Evolutionary conservation across 35 echinoderm and acorn worm genomes (phyloP).

Genomic region (Lytechinus variegatus): DNA sequence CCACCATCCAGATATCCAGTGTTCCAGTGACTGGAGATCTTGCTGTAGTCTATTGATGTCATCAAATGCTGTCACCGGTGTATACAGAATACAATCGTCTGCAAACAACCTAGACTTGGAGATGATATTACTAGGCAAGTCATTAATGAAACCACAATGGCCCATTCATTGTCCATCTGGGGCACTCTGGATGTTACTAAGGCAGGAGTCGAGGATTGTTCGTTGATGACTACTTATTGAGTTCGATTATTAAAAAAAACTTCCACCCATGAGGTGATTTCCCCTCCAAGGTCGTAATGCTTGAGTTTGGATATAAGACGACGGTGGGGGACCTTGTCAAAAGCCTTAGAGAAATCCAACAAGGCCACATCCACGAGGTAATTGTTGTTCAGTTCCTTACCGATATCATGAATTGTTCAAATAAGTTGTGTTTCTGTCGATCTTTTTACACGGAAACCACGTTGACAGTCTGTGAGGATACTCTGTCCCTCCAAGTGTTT

Average conservation of each 20-base stretch:
- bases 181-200: too few species aligned
- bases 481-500: constrained; percentile 38
- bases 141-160: background rate
- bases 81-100: background rate
- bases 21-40: background rate
- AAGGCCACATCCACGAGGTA: background rate
- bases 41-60: background rate
- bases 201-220: too few species aligned
- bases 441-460: background rate
- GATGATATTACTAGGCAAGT: background rate
- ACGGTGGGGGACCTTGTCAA: background rate
- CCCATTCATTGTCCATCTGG: background rate
- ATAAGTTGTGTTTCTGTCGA: background rate
- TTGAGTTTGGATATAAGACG: background rate
- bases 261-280: background rate
- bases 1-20: constrained; percentile 32
- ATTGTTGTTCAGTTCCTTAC: background rate
- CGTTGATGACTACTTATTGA: background rate
- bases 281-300: background rate
- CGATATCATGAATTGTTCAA: background rate
- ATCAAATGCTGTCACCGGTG: background rate
- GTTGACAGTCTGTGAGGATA: background rate
- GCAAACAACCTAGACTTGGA: background rate
- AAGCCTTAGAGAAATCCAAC: background rate
- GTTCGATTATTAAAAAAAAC: too few species aligned